Conservation (phyloP, 2,888 invertebrate species). For the Fragum fragum region DNA sequence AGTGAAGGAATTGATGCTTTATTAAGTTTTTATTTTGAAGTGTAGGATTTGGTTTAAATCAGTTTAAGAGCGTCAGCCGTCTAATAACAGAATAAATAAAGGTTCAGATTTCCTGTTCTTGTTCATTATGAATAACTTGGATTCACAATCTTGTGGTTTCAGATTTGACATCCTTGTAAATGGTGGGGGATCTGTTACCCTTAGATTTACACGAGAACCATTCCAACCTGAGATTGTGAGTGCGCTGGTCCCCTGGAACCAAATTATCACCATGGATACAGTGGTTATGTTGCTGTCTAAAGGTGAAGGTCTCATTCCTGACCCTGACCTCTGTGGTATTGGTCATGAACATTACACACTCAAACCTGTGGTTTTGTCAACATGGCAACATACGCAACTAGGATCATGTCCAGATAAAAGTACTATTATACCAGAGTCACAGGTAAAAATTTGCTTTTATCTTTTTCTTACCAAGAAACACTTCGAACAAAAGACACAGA, state of each 20-base stretch:
- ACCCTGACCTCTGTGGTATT: conserved; percentile 77
- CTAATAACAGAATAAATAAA: too few species aligned
- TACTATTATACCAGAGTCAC: conserved; percentile 86
- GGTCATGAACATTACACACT: conserved; percentile 84
- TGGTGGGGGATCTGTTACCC: conserved; percentile 98
- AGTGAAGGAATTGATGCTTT: too few species aligned
- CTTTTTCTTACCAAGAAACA: too few species aligned
- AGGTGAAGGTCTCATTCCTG: conserved; percentile 88
- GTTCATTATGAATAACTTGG: too few species aligned
- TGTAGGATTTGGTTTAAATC: too few species aligned
- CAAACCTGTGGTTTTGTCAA: conserved; percentile 84
- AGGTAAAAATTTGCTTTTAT: conserved; percentile 81
- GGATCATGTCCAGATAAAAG: conserved; percentile 86
- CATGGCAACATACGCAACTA: conserved; percentile 86
- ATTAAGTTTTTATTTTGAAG: too few species aligned
- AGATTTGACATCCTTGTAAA: conserved; percentile 99
- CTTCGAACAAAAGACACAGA: too few species aligned
- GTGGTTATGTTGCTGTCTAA: conserved; percentile 79
- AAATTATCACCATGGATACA: conserved; percentile 91
- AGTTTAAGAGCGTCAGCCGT: too few species aligned
- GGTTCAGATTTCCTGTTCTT: too few species aligned
- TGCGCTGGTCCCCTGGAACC: conserved; percentile 95
- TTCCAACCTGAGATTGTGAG: conserved; percentile 90
- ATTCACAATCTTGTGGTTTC: too few species aligned
- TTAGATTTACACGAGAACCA: conserved; percentile 98